These are phyloP conservation scores for Archips crataeganus DNA, from an alignment of 2,888 invertebrate species.

Conservation along the genomic window DNA sequence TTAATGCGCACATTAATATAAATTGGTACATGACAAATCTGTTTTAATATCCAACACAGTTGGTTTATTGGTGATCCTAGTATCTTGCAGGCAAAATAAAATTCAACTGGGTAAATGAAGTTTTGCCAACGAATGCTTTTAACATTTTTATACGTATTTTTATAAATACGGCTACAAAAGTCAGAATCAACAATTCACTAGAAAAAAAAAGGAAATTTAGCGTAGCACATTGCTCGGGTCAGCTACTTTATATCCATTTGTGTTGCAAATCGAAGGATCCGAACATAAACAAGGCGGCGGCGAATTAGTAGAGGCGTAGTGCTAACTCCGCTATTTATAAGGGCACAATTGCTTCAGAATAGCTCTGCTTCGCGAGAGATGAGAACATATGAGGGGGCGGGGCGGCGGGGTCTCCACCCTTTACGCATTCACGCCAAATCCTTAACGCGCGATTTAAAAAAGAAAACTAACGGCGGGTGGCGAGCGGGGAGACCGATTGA, in stretches of 20 bases:
- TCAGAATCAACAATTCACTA: constrained; percentile 11
- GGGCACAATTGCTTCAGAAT: constrained; percentile 58
- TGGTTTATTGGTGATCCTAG: neutral
- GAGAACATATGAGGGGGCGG: constrained; percentile 78
- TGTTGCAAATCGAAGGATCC: constrained; percentile 42
- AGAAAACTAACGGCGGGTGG: constrained; percentile 80
- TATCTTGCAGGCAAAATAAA: neutral
- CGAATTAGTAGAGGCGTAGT: constrained; percentile 56
- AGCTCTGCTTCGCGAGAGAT: constrained; percentile 52
- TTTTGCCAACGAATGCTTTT: neutral
- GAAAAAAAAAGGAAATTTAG: constrained; percentile 30
- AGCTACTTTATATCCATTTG: constrained; percentile 41
- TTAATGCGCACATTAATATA: constrained; percentile 34
- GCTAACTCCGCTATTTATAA: constrained; percentile 60
- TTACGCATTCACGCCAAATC: constrained; percentile 83
- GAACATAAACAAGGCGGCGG: constrained; percentile 48
- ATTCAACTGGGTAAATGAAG: neutral
- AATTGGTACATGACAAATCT: constrained; percentile 27
- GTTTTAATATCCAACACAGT: neutral
- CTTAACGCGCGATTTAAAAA: constrained; percentile 86
- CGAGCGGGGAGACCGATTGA: constrained; percentile 67
- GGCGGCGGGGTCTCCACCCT: constrained; percentile 69
- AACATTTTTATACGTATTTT: neutral
- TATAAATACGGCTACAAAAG: neutral
- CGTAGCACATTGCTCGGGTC: constrained; percentile 30